Evolutionary conservation across 2,113 vertebrate genomes (phyloP), one percentile per base, ranked within the genome.

Genomic region (Acrocephalus arundinaceus): DNA sequence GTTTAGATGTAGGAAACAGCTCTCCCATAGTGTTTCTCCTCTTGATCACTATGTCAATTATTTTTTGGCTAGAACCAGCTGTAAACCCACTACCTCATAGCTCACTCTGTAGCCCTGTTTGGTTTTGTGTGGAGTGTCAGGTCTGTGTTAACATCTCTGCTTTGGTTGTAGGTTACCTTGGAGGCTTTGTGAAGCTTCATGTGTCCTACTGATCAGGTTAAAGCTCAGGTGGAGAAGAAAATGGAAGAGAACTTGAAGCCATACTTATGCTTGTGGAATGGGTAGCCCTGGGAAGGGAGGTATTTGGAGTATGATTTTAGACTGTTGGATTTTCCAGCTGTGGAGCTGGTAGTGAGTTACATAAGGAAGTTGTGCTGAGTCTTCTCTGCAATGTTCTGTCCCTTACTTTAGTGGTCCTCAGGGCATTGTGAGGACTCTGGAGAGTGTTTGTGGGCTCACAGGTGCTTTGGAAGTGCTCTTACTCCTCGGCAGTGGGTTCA

Each of bases 41-140:
- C 35, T 55, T 2, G 0, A 3, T 78, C 13, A 3, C 28, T 16
- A 0, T 15, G 19, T 33, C 17, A 37, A 63, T 45, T 59, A 1
- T 11, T 3, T 71, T 66, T 57, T 71, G 22, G 19, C 8, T 24
- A 11, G 14, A 61, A 22, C 15, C 14, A 48, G 27, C 15, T 62
- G 55, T 31, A 15, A 67, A 10, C 13, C 4, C 3, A 2, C 9
- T 22, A 4, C 10, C 3, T 41, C 2, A 5, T 1, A 20, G 24
- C 31, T 52, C 4, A 11, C 24, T 39, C 48, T 21, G 16, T 39
- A 9, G 41, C 30, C 61, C 24, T 41, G 9, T 41, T 63, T 10
- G 15, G 15, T 72, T 30, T 4, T 0, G 0, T 48, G 1, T 28
- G 31, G 20, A 1, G 37, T 6, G 8, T 48, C 0, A 1, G n/a